Percentiles rank a stretch among this genome's conserved stretches.
Conservation (phyloP, 2,113 vertebrate species). For the Grallaria varia region DNA sequence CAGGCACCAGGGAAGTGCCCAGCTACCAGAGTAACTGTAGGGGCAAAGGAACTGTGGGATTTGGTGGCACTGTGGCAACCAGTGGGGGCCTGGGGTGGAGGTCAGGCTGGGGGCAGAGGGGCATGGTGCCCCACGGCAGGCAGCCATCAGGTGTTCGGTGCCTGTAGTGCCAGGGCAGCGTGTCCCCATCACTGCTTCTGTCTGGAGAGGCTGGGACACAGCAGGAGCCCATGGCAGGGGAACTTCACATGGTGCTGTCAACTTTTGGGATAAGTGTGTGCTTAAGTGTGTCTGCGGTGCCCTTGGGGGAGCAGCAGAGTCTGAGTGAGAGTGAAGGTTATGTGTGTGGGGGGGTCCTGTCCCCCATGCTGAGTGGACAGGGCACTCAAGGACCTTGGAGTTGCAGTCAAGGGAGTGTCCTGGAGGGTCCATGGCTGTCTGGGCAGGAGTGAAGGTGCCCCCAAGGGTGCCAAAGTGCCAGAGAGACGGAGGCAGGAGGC, state of each 20-base stretch:
- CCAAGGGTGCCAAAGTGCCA: not conserved
- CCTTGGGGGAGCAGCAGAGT: not conserved
- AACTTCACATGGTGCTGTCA: not conserved
- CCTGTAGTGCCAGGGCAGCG: accelerated
- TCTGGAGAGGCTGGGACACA: not conserved
- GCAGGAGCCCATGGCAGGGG: not conserved
- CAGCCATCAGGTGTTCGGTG: not conserved
- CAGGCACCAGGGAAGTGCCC: not conserved
- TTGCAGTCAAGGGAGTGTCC: not conserved
- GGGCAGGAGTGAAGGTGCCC: not conserved
- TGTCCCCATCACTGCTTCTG: accelerated
- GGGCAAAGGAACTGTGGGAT: not conserved
- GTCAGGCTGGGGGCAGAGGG: not conserved
- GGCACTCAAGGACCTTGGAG: not conserved
- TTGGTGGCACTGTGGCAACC: not conserved
- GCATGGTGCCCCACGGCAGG: not conserved
- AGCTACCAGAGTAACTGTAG: not conserved
- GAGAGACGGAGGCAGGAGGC: not conserved
- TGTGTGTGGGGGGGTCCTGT: not conserved
- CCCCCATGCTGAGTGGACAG: accelerated
- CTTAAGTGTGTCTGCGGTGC: accelerated
- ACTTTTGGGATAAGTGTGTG: not conserved
- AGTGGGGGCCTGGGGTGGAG: accelerated
- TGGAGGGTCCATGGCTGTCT: too few species aligned
- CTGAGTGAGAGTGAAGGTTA: not conserved